Base-by-base conservation (phyloP, 2,888 invertebrate genomes). In the Drosophila barbarae region DNA sequence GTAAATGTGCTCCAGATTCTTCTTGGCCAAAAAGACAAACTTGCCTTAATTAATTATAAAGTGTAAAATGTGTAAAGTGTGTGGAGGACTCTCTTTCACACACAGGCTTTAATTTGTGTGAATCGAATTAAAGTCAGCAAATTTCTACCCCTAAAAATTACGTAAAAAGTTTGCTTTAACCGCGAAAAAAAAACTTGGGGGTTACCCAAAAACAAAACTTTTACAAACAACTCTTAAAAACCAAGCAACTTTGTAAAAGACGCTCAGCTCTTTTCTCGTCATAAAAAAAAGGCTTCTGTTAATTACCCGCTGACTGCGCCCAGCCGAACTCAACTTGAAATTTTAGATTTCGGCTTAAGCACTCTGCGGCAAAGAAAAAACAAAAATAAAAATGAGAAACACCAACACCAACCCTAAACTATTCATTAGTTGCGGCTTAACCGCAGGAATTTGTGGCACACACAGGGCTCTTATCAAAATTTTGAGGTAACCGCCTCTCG, bases 401-500 rank as follows among this genome's bases (percentile, higher is more conserved):
- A 34, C n/a, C 15, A 34, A 26, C 56, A 10, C 39, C 23, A 23
- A 9, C 1, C 13, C 42, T 18, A 35, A 57, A 65, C 65, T 65
- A 65, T 65, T 57, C 65, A 65, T 65, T 65, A 65, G 69, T 47
- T 42, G 52, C 35, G 71, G 46, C 32, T 18, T 21, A 70, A 69
- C 82, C 84, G 41, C 79, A 76, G 53, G 57, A 69, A 84, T 78
- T 63, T 76, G 71, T 35, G 74, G 46, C 46, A 30, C 18, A 44
- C 44, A 44, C 46, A 44, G n/a, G 12, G 21, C 54, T 68, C 67
- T 78, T 84, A 84, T 84, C 83, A 82, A 84, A 78, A 73, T 53
- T 69, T 67, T 55, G 50, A 57, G 55, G 34, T 53, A 53, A 44
- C 71, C 46, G 13, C 46, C 46, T 13, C 44, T 42, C 47, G 49